A percentile compares a stretch with the other conserved stretches of the same genome.
Conservation (phyloP, 2,113 vertebrate species). For the Hippopotamus amphibius region DNA sequence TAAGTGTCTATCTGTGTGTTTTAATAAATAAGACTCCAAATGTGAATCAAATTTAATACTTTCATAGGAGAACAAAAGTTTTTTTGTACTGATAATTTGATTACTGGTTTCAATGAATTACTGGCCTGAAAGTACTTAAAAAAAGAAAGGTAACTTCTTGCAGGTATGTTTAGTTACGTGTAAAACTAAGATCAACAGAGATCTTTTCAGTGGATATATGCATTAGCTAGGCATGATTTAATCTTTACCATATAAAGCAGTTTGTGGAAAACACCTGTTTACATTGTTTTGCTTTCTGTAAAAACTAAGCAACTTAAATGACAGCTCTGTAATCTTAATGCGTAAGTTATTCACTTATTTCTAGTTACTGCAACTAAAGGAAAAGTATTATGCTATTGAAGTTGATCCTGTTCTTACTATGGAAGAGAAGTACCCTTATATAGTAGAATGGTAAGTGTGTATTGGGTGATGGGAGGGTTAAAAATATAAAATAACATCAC, state of each 20-base stretch:
- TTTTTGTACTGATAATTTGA: not conserved
- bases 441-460: conserved; percentile 97
- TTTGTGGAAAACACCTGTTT: not conserved
- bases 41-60: conserved; percentile 9
- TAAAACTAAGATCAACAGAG: not conserved
- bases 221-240: conserved; percentile 5
- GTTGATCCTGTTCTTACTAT: conserved; percentile 94
- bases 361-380: conserved; percentile 94
- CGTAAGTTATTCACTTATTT: conserved; percentile 22
- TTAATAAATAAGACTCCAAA: not conserved
- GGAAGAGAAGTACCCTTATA: conserved; percentile 97
- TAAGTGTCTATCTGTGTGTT: not conserved
- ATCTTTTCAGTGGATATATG: not conserved
- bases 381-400: conserved; percentile 98
- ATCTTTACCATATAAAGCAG: not conserved
- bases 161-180: conserved; percentile 26
- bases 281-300: not conserved
- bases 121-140: not conserved
- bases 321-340: not conserved
- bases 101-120: not conserved
- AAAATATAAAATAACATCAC: not conserved
- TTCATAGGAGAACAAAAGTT: not conserved
- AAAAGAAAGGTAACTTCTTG: not conserved
- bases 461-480: not conserved
- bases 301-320: not conserved